Evolutionary conservation across 2,113 vertebrate species (phyloP).

Genomic region (Himantopus leucocephalus): DNA sequence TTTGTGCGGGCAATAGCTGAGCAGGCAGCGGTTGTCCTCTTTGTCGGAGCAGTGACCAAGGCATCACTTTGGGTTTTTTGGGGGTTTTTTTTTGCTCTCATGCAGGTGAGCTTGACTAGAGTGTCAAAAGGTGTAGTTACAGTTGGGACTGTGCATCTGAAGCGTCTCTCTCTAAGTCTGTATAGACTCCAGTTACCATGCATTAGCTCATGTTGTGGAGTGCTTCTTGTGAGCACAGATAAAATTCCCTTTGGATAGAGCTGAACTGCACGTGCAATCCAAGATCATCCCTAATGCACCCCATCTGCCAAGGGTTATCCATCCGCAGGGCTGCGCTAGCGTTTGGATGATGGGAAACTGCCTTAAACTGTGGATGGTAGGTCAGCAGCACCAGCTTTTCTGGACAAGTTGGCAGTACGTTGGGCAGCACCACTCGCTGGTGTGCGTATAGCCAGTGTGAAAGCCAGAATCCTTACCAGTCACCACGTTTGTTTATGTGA

Average conservation of each 20-base stretch:
- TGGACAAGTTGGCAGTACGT: fast-evolving
- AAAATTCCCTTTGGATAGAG: background rate
- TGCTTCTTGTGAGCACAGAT: background rate
- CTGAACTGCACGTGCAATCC: background rate
- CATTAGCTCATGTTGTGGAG: background rate
- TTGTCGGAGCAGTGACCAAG: background rate
- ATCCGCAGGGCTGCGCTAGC: fast-evolving
- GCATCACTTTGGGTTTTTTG: fast-evolving
- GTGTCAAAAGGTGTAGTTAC: background rate
- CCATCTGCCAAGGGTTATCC: background rate
- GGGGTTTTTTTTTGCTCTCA: background rate
- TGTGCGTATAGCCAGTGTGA: fast-evolving
- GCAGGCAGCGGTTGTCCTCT: background rate
- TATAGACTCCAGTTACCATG: fast-evolving
- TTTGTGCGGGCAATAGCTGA: background rate
- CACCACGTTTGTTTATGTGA: fast-evolving
- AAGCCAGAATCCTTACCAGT: background rate
- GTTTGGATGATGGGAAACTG: background rate
- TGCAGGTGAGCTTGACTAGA: background rate
- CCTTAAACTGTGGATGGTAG: background rate
- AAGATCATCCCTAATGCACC: background rate
- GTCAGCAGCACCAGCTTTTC: background rate
- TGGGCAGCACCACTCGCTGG: background rate
- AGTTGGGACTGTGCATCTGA: background rate
- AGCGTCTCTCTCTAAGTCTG: background rate